Evolutionary conservation across 2,888 invertebrate genomes (phyloP).

Genomic region (Adelphocoris suturalis): DNA sequence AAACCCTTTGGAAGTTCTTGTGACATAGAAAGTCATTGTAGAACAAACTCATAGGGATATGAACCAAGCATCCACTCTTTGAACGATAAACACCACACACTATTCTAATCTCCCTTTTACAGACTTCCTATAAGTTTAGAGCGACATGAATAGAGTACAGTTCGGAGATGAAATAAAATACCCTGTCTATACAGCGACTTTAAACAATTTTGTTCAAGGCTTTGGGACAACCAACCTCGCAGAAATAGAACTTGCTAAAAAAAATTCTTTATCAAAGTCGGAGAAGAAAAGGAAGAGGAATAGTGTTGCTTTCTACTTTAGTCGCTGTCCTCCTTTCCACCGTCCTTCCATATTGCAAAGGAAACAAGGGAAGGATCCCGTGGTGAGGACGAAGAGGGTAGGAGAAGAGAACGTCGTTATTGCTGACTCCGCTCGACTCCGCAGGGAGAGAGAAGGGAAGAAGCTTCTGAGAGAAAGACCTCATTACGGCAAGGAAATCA

Average conservation of each 20-base stretch:
- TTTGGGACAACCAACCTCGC: too few relatives aligned
- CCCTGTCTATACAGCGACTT: too few relatives aligned
- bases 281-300: not conserved
- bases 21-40: too few relatives aligned
- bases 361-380: conserved; percentile 24
- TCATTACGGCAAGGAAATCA: conserved; percentile 66
- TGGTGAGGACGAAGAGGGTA: not conserved
- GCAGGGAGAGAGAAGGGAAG: conserved; percentile 36
- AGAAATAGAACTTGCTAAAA: not conserved
- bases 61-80: too few relatives aligned
- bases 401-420: conserved; percentile 55
- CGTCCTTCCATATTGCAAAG: conserved; percentile 23
- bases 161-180: too few relatives aligned
- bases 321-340: not conserved
- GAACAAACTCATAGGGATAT: too few relatives aligned
- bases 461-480: conserved; percentile 66
- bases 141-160: too few relatives aligned
- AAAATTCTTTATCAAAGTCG: not conserved
- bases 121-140: too few relatives aligned
- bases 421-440: conserved; percentile 43
- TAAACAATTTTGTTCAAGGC: too few relatives aligned
- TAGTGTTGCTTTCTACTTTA: conserved; percentile 40
- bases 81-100: too few relatives aligned
- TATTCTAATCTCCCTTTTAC: too few relatives aligned
- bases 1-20: too few relatives aligned